Conservation (phyloP, 2,113 vertebrate genomes). For the Atractosteus spatula region DNA sequence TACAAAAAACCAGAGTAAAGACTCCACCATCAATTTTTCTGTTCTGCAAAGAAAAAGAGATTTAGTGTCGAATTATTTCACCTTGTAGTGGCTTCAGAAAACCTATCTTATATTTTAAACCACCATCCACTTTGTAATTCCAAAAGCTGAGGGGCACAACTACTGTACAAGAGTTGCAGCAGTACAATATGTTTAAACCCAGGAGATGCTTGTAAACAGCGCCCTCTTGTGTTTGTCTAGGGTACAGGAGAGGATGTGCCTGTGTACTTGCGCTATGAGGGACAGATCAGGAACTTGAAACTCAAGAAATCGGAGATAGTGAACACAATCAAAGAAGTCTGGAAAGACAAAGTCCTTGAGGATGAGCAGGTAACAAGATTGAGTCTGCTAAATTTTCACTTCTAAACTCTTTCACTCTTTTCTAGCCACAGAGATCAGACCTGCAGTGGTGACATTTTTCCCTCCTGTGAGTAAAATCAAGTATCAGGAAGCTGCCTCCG, state of each 20-base stretch:
- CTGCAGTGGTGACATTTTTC: too few species aligned
- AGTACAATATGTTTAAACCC: too few species aligned
- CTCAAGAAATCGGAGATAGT: constrained; percentile 58
- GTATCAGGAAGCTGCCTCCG: too few species aligned
- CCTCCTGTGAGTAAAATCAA: too few species aligned
- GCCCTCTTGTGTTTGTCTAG: constrained; percentile 25
- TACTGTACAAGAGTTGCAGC: too few species aligned
- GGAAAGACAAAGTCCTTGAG: constrained; percentile 57
- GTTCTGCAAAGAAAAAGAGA: too few species aligned
- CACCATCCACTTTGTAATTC: too few species aligned
- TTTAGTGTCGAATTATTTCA: too few species aligned
- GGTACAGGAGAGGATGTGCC: constrained; percentile 47
- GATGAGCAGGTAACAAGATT: constrained; percentile 59
- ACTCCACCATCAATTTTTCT: too few species aligned
- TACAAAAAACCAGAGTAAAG: too few species aligned
- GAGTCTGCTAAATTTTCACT: background rate
- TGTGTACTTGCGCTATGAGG: constrained; percentile 58
- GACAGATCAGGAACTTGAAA: constrained; percentile 61
- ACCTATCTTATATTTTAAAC: too few species aligned
- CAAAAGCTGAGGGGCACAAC: too few species aligned
- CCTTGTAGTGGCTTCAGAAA: background rate
- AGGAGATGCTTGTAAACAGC: background rate
- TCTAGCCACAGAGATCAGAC: background rate
- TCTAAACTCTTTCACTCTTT: background rate
- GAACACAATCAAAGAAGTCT: constrained; percentile 57